These are phyloP conservation scores for Lasioglossum malachurum DNA, from an alignment of 2,888 invertebrate species.

Conservation along the genomic window DNA sequence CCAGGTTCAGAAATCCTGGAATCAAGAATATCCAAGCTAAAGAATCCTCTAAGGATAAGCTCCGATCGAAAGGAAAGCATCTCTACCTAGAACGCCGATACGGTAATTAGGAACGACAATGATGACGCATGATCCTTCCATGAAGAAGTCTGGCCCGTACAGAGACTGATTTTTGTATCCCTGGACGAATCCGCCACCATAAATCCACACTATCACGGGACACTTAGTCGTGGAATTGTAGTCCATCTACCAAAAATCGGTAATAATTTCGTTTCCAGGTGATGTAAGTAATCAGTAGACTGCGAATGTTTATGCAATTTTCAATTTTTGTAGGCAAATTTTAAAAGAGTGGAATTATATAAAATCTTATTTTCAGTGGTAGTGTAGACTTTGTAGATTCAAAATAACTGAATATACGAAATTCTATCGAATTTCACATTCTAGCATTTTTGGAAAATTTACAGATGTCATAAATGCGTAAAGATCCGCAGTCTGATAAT, in stretches of 20 bases:
- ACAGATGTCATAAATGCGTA: no score
- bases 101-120: conserved; percentile 71
- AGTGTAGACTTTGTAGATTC: no score
- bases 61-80: neutral
- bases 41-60: neutral
- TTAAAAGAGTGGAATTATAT: no score
- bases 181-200: conserved; percentile 62
- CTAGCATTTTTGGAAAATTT: no score
- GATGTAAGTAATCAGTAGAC: neutral
- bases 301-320: no score
- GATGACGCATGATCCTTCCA: conserved; percentile 64
- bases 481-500: no score
- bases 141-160: conserved; percentile 64
- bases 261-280: neutral
- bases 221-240: neutral
- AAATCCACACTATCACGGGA: conserved; percentile 71
- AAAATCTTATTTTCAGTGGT: no score
- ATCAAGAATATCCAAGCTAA: neutral
- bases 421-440: no score
- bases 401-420: no score
- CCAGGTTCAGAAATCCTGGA: conserved; percentile 87
- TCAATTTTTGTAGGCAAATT: no score
- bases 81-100: conserved; percentile 63
- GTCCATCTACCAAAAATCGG: neutral
- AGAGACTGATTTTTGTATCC: conserved; percentile 32